A percentile compares a stretch with the other conserved stretches of the same genome.
Evolutionary conservation across 2,113 vertebrate species (phyloP).

Genomic region (Bungarus multicinctus): DNA sequence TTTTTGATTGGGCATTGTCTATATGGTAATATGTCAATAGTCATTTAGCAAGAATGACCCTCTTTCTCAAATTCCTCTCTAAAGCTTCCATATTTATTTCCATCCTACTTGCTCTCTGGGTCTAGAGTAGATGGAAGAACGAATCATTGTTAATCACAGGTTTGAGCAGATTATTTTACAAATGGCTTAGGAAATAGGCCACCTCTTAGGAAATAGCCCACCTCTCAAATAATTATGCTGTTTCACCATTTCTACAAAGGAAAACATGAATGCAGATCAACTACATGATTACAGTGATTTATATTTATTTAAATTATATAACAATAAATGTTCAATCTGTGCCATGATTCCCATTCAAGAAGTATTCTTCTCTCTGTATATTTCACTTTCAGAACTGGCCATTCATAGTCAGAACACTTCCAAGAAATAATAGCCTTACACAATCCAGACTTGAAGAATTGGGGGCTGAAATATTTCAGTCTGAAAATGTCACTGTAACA

Average conservation of each 20-base stretch:
- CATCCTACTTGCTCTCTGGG: not conserved
- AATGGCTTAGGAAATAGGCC: not conserved
- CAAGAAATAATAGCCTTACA: not conserved
- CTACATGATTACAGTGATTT: not conserved
- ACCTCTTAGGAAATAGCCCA: no score
- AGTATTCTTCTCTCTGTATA: not conserved
- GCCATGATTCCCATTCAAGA: not conserved
- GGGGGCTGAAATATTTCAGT: not conserved
- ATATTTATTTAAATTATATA: not conserved
- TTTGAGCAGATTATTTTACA: not conserved
- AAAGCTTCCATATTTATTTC: not conserved
- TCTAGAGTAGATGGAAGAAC: not conserved
- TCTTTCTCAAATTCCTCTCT: not conserved
- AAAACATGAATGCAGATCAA: not conserved
- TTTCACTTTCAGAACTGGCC: not conserved
- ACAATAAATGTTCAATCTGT: not conserved
- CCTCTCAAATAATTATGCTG: not conserved
- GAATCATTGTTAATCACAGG: not conserved
- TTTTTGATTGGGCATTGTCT: not conserved
- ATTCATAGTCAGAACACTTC: not conserved
- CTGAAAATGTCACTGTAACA: not conserved
- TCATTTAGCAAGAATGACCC: not conserved
- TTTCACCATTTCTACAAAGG: not conserved
- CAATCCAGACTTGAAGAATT: not conserved
- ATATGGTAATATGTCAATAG: not conserved